phyloP scores from a whole-genome alignment of 2,888 invertebrate genomes.

The Cataglyphis cursor region DNA sequence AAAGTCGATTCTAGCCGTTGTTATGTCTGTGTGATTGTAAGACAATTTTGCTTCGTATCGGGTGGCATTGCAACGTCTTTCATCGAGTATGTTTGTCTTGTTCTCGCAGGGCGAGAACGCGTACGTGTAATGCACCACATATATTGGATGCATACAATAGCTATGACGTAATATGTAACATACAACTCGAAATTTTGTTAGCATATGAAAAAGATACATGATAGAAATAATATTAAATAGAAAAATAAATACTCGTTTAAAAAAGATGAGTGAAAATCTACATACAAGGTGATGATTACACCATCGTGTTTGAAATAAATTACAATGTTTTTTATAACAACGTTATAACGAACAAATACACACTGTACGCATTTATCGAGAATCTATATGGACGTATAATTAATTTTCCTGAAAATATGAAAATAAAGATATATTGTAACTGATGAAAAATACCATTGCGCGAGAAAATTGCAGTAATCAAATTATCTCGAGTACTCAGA shows the following conservation, averaged over 20 bases:
- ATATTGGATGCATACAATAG: too few species aligned
- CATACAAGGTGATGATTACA: not conserved
- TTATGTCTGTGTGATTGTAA: slow-evolving; percentile 47
- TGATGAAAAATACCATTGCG: not conserved
- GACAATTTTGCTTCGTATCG: slow-evolving; percentile 26
- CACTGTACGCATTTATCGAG: slow-evolving; percentile 9
- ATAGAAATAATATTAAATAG: not conserved
- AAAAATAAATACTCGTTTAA: not conserved
- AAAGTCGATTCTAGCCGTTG: slow-evolving; percentile 73
- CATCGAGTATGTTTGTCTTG: slow-evolving; percentile 4
- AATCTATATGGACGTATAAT: not conserved
- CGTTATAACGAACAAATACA: not conserved
- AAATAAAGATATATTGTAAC: slow-evolving; percentile 9
- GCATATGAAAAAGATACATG: not conserved
- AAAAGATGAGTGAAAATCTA: not conserved
- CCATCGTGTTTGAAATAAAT: not conserved
- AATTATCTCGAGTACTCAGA: slow-evolving; percentile 29
- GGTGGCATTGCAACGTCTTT: slow-evolving; percentile 13
- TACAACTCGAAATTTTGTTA: not conserved
- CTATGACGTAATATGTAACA: too few species aligned
- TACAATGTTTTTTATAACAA: not conserved
- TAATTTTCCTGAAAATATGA: not conserved
- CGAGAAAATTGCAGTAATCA: not conserved
- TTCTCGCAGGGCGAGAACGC: not conserved
- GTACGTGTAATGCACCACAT: not conserved